Evolutionary conservation across 2,797 vertebrate genomes (phyloP).

Genomic region (Picus viridis): DNA sequence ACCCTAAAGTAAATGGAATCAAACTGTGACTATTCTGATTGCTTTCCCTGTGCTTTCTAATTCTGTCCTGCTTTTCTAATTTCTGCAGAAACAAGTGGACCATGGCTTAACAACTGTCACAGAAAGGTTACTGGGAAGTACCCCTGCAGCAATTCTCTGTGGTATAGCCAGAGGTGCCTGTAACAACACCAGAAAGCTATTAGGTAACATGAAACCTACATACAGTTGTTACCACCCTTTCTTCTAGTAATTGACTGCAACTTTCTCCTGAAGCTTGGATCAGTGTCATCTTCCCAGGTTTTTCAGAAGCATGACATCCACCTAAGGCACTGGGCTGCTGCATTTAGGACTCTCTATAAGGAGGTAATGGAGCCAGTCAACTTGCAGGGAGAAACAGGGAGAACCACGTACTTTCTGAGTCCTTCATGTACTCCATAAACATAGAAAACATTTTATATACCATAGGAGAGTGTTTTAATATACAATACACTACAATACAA

Average conservation of each 20-base stretch:
- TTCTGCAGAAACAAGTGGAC: neutral
- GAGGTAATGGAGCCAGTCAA: neutral
- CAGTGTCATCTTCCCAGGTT: neutral
- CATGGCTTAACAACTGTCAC: fast-evolving
- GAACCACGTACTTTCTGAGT: neutral
- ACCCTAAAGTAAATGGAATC: neutral
- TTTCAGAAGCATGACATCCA: neutral
- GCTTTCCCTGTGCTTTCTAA: neutral
- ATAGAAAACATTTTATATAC: neutral
- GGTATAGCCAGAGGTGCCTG: neutral
- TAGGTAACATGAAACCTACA: fast-evolving
- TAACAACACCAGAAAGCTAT: neutral
- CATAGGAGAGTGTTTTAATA: fast-evolving
- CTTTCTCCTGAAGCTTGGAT: neutral
- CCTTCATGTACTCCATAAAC: neutral
- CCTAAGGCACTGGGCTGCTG: neutral
- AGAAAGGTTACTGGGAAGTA: fast-evolving
- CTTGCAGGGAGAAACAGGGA: neutral
- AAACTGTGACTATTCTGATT: neutral
- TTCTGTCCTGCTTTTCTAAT: neutral
- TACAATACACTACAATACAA: no score
- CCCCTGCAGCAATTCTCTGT: neutral
- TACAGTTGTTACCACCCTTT: fast-evolving
- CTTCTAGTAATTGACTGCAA: neutral
- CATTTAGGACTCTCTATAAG: neutral